Evolutionary conservation across 2,888 invertebrate genomes (phyloP), one percentile per base, ranked within the genome.

Genomic region (Coelogynopora nodosa): DNA sequence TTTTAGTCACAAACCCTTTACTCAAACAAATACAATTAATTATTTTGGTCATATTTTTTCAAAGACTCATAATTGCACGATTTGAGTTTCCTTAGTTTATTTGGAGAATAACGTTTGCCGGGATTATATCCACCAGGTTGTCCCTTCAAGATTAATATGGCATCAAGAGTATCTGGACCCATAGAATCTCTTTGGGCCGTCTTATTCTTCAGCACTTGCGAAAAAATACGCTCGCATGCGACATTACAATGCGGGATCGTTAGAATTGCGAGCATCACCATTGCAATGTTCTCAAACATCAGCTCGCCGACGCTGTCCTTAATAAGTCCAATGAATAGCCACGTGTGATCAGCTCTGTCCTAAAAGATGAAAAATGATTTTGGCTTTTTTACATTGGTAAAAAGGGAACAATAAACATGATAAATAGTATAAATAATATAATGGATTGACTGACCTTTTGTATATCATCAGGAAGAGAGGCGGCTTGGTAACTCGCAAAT

Each of bases 261-360:
- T n/a, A 67, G 67, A 13, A 67, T n/a, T 18, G 67, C 67, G 13
- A 67, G 67, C 67, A 67, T 67, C 13, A 67, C 67, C 13, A 13
- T 13, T 67, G 67, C 67, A 13, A 67, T 13, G 13, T 67, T 67
- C 67, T 13, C 67, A 28, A 84, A 87, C 29, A 30, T 86, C 13
- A n/a, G 86, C 10, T 26, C 23, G 13, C 85, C 86, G 30, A 67
- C 67, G 67, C 23, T 30, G 80, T 86, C 86, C 30, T 67, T 87
- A 67, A 87, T 18, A 30, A 81, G 30, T 18, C 82, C 86, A 74
- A 87, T 80, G 30, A 49, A 29, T 31, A 26, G 26, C 87, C 87
- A 88, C 5, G 83, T 80, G 81, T 26, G 74, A 83, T 88, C 87
- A 0, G 74, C 81, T 67, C 87, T 84, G n/a, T 87, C 87, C 13